Evolutionary conservation across 1,140 invertebrate genomes (phyloP), one percentile per base, ranked within the genome.

Genomic region (Coenobita brevimanus): DNA sequence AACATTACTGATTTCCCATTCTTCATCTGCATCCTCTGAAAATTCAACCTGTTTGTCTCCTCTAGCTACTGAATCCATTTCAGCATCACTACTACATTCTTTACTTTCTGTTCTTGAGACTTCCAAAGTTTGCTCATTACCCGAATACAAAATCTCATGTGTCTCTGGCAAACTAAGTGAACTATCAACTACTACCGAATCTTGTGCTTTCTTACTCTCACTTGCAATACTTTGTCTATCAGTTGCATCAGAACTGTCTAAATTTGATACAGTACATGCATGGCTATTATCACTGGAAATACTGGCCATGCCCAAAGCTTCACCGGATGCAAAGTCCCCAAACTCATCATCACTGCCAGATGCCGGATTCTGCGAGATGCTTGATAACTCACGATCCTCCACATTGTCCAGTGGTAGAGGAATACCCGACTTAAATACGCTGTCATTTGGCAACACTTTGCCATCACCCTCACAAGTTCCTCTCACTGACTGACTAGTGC

Each of bases 341-440:
- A 87, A 87, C 17, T 87, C 85, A 81, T 54, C 76, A 87, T 80
- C 62, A 87, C 69, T 57, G 17, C 76, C 30, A 73, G 67, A 17
- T 24, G 54, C 3, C 24, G 38, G 15, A 85, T 64, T 67, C 30
- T 50, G 27, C 43, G 75, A 79, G n/a, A 67, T 38, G 30, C 67
- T 38, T 15, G 78, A 64, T 24, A 73, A 83, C 30, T 50, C 82
- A 83, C 75, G 62, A 33, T 71, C 71, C 3, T 69, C 43, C 13
- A 80, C 75, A 80, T 69, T 60, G 30, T 76, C 71, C 15, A 75
- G 73, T 27, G 82, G 82, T 76, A 71, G 71, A 60, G 82, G 82
- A 46, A 71, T 73, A 33, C 67, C 75, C 60, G 60, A 57, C 75
- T 57, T 79, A 17, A 54, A 64, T 27, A 85, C 57, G 43, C 50